Percentiles rank a stretch among this genome's conserved stretches.
Conservation (phyloP, 2,113 vertebrate genomes). For the Tiliqua scincoides region DNA sequence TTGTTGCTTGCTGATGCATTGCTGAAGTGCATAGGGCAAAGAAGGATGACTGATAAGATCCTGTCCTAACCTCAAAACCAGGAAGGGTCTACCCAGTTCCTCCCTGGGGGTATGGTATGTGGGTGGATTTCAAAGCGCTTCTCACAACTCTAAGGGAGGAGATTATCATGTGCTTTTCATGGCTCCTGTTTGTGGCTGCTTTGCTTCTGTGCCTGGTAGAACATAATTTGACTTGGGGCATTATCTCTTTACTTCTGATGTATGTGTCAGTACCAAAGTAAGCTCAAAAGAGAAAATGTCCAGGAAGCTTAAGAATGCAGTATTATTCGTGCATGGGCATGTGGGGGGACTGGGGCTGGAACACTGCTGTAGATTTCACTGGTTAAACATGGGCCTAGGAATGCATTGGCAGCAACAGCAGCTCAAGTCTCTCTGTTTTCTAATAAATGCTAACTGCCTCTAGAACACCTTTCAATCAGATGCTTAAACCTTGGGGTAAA, state of each 20-base stretch:
- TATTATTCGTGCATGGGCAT: neutral
- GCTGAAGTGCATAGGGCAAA: too few species aligned
- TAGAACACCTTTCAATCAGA: neutral
- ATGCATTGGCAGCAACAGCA: neutral
- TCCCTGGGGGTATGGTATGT: neutral
- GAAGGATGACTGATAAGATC: too few species aligned
- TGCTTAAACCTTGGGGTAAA: neutral
- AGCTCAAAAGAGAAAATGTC: neutral
- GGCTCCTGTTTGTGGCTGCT: neutral
- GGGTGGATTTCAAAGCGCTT: neutral
- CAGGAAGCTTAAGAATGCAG: neutral
- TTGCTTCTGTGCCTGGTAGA: neutral
- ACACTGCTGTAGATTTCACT: neutral
- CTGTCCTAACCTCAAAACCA: too few species aligned
- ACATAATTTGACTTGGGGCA: too few species aligned
- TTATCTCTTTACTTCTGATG: neutral
- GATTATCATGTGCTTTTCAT: neutral
- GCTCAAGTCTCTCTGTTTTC: neutral
- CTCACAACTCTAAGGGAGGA: neutral
- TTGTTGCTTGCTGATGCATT: too few species aligned
- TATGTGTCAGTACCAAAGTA: neutral
- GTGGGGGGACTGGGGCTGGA: neutral
- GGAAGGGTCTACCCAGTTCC: too few species aligned
- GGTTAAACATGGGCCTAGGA: neutral
- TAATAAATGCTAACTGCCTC: neutral